Percentiles rank a stretch among this genome's conserved stretches.
Conservation (phyloP, 2,888 invertebrate species). For the Ophion obscuratus region DNA sequence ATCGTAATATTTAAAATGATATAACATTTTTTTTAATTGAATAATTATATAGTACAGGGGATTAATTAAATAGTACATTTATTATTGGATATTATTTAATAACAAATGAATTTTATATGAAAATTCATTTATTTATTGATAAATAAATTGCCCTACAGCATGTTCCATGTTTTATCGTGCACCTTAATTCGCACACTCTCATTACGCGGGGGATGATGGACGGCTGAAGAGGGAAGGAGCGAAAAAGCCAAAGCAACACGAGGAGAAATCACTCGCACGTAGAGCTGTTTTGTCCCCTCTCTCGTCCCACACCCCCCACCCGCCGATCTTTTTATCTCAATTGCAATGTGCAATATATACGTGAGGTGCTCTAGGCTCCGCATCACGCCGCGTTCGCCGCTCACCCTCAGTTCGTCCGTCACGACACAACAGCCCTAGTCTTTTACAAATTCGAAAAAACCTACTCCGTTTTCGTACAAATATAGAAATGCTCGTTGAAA, state of each 20-base stretch:
- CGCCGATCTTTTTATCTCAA: conserved; percentile 4
- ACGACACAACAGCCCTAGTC: not conserved
- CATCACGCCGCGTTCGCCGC: not conserved
- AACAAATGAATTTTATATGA: too few relatives aligned
- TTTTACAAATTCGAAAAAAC: not conserved
- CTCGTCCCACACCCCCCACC: conserved; percentile 1
- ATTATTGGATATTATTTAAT: too few relatives aligned
- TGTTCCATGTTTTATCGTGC: not conserved
- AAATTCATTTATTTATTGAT: too few relatives aligned
- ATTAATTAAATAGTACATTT: too few relatives aligned
- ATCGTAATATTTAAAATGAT: too few relatives aligned
- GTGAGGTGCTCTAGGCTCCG: not conserved
- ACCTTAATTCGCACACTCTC: not conserved
- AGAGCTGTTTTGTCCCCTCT: not conserved
- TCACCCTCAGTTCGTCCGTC: not conserved
- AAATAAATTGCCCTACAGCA: too few relatives aligned
- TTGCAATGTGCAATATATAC: conserved; percentile 6
- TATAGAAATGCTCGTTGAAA: not conserved
- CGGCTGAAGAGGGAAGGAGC: not conserved
- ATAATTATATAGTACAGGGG: too few relatives aligned
- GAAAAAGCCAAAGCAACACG: not conserved
- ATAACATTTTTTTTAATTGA: too few relatives aligned
- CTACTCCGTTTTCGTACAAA: not conserved
- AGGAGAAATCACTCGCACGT: not conserved
- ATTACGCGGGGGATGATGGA: not conserved